phyloP scores from a whole-genome alignment of 2,113 vertebrate genomes.

The Heptranchias perlo region DNA sequence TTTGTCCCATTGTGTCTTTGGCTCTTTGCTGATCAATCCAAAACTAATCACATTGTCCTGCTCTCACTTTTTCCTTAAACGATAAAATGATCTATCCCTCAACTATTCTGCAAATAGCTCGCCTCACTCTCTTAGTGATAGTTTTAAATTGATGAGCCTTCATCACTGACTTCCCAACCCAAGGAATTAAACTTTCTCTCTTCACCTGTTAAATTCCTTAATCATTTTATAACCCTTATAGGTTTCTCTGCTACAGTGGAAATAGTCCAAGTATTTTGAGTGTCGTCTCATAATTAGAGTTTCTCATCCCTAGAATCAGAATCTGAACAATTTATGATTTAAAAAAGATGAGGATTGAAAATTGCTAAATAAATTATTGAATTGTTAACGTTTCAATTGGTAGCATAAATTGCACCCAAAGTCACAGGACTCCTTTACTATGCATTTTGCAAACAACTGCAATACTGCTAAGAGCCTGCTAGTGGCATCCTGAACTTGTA shows the following conservation, averaged over 20 bases:
- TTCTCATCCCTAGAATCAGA: not conserved
- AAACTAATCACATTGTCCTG: not conserved
- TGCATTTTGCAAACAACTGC: not conserved
- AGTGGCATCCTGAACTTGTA: not conserved
- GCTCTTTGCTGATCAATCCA: not conserved
- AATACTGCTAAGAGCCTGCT: not conserved
- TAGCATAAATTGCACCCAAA: not conserved
- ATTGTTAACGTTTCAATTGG: not conserved
- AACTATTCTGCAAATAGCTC: too few relatives aligned
- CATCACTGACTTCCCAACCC: not conserved
- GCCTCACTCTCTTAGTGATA: too few relatives aligned
- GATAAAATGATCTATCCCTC: not conserved
- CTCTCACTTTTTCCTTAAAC: not conserved
- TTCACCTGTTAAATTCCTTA: not conserved
- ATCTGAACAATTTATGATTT: not conserved
- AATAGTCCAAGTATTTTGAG: not conserved
- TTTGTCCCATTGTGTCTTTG: not conserved
- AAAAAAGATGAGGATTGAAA: not conserved
- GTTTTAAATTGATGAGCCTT: too few relatives aligned
- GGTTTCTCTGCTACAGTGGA: not conserved
- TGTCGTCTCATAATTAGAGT: not conserved
- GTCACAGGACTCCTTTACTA: not conserved
- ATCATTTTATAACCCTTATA: not conserved
- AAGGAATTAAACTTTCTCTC: not conserved
- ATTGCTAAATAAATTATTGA: not conserved